phyloP scores from a whole-genome alignment of 2,888 invertebrate genomes.

The Operophtera brumata region DNA sequence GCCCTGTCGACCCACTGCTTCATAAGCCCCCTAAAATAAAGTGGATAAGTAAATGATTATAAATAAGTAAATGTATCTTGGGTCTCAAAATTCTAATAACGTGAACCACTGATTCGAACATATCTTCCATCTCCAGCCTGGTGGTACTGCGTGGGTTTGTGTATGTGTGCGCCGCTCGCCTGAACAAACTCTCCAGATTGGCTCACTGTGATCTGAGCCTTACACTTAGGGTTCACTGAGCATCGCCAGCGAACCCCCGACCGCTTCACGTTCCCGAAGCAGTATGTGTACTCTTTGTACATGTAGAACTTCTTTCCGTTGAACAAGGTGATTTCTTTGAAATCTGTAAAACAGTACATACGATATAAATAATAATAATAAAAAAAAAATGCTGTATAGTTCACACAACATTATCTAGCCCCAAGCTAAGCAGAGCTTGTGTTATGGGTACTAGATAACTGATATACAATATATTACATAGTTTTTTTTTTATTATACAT shows the following conservation, averaged over 20 bases:
- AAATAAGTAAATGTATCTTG: no score
- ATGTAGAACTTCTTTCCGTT: conserved; percentile 40
- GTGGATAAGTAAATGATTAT: no score
- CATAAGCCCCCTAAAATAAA: no score
- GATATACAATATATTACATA: no score
- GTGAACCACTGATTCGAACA: neutral
- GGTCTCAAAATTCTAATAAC: no score
- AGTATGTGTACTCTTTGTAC: conserved; percentile 40
- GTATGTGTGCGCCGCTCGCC: conserved; percentile 4
- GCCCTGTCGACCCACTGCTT: no score
- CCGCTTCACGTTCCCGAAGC: conserved; percentile 24
- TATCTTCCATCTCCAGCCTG: neutral
- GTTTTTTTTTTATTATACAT: no score
- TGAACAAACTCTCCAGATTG: neutral
- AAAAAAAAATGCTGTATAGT: no score
- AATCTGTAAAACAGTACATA: conserved; percentile 31
- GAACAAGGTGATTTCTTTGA: conserved; percentile 29
- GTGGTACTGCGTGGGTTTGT: neutral
- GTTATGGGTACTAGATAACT: no score
- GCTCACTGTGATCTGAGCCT: conserved; percentile 2
- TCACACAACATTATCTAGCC: no score
- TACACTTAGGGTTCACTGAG: conserved; percentile 18
- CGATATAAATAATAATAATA: no score
- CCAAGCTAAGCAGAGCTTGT: no score
- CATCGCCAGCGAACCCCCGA: conserved; percentile 21